These are phyloP conservation scores for Dryadula phaetusa DNA, from an alignment of 2,888 invertebrate species.

Conservation along the genomic window DNA sequence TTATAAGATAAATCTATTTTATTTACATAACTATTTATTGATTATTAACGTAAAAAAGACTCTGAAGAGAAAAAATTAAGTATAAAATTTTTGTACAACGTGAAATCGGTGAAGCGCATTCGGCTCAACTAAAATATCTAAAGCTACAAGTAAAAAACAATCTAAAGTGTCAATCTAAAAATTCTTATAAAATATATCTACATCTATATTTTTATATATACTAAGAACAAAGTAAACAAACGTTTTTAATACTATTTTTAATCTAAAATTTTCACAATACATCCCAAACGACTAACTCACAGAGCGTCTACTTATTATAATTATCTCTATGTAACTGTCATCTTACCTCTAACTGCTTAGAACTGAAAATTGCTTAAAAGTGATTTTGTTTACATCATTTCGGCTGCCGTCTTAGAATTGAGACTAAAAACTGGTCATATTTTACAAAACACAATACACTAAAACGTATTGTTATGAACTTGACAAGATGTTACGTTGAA, in stretches of 20 bases:
- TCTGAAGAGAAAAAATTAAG: too few species aligned
- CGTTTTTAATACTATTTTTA: neutral
- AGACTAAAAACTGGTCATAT: slow-evolving; percentile 30
- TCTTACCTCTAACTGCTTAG: neutral
- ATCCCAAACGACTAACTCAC: neutral
- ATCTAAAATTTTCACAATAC: neutral
- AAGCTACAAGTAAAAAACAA: too few species aligned
- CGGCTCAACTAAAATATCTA: too few species aligned
- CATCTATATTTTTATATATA: too few species aligned
- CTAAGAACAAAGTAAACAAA: neutral
- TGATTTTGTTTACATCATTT: slow-evolving; percentile 30
- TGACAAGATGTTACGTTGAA: slow-evolving; percentile 25
- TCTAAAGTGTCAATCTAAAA: too few species aligned
- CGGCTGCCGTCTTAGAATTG: slow-evolving; percentile 34
- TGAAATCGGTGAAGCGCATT: too few species aligned
- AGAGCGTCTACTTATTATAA: neutral
- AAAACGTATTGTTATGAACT: slow-evolving; percentile 28
- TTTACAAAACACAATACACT: slow-evolving; percentile 34
- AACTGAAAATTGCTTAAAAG: slow-evolving; percentile 3
- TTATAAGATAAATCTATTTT: too few species aligned
- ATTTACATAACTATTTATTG: too few species aligned
- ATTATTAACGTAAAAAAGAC: too few species aligned
- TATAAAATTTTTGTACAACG: too few species aligned
- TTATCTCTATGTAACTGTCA: neutral
- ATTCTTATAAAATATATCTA: too few species aligned